Conservation (phyloP, 2,113 vertebrate genomes). For the Megaceryle torquata region DNA sequence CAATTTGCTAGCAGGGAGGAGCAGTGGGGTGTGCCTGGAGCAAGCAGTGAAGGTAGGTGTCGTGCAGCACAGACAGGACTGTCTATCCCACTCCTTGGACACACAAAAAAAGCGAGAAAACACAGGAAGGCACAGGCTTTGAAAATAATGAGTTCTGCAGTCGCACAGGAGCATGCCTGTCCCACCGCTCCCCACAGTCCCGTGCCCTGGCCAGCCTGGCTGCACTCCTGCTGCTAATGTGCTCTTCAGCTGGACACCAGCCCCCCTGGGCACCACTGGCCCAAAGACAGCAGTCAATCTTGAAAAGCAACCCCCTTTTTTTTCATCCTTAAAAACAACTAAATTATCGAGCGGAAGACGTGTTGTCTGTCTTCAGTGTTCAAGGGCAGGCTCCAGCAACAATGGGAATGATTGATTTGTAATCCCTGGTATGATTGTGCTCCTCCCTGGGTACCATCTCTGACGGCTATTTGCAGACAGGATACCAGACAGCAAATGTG, state of each 20-base stretch:
- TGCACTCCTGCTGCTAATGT: neutral
- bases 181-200: accelerated
- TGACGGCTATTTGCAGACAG: neutral
- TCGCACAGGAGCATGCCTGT: accelerated
- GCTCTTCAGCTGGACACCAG: accelerated
- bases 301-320: neutral
- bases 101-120: neutral
- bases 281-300: neutral
- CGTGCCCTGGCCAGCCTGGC: accelerated
- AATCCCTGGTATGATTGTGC: conserved; percentile 18
- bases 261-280: neutral
- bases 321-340: neutral
- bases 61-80: neutral
- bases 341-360: neutral
- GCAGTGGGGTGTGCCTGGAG: neutral
- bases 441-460: conserved; percentile 4
- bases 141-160: neutral
- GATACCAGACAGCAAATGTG: neutral
- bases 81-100: neutral
- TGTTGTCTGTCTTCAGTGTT: neutral
- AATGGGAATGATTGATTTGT: conserved; percentile 52
- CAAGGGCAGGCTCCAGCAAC: neutral
- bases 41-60: neutral
- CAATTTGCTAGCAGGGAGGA: neutral
- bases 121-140: neutral